Conservation (phyloP, 2,888 invertebrate species). For the Prosapia bicincta region DNA sequence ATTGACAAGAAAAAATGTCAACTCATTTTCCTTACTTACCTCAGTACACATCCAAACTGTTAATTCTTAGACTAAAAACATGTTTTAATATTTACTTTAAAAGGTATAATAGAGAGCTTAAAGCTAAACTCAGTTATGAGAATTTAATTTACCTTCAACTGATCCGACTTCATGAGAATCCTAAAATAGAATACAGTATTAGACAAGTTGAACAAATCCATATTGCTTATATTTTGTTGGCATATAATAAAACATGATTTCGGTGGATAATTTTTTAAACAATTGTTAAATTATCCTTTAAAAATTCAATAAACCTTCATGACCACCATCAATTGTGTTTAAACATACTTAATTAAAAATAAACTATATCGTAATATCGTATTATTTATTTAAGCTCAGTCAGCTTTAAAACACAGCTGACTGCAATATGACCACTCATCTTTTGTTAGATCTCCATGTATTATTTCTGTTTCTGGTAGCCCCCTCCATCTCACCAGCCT, state of each 20-base stretch:
- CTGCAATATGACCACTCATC: not conserved
- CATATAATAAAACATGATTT: not conserved
- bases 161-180: not conserved
- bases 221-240: not conserved
- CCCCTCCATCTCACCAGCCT: not conserved
- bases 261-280: too few species aligned
- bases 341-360: not conserved
- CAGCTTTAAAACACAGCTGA: not conserved
- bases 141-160: not conserved
- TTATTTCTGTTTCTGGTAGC: not conserved
- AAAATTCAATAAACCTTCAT: too few species aligned
- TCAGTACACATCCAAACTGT: too few species aligned
- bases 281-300: too few species aligned
- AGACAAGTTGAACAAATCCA: not conserved
- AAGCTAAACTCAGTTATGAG: too few species aligned
- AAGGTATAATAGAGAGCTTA: too few species aligned
- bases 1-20: too few species aligned
- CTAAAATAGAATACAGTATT: not conserved
- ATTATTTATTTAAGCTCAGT: not conserved
- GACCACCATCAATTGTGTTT: too few species aligned
- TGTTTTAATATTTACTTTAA: too few species aligned
- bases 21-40: too few species aligned
- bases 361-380: not conserved
- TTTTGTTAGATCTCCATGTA: not conserved
- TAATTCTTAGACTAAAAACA: too few species aligned